Percentiles rank a stretch among this genome's conserved stretches.
Conservation (phyloP, 30 jellyfish, hydroid and myxozoan genomes). For the Turritopsis rubra region DNA sequence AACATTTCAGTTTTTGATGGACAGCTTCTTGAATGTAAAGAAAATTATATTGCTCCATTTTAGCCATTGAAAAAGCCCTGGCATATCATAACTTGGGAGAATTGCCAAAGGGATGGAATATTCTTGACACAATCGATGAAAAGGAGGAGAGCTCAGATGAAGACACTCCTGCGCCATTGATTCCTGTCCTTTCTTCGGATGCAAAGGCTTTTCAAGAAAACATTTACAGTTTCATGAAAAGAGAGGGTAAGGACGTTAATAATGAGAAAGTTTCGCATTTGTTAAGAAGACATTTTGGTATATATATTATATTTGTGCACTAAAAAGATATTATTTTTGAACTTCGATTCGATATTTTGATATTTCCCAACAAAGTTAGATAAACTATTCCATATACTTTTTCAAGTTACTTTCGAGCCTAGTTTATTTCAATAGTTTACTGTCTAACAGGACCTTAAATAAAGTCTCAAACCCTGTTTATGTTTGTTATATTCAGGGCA, state of each 20-base stretch:
- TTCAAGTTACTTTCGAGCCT: too few relatives aligned
- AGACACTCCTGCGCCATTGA: conserved; percentile 38
- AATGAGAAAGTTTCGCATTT: too few relatives aligned
- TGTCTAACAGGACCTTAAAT: background rate
- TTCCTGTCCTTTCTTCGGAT: conserved; percentile 38
- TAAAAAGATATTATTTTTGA: too few relatives aligned
- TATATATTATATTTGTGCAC: too few relatives aligned
- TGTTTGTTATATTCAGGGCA: conserved; percentile 41
- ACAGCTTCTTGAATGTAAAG: background rate
- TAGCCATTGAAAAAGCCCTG: conserved; percentile 83
- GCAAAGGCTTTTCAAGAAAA: conserved; percentile 55
- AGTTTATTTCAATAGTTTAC: too few relatives aligned
- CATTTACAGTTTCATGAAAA: conserved; percentile 60
- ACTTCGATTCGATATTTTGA: too few relatives aligned
- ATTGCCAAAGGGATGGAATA: conserved; percentile 92
- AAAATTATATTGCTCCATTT: background rate
- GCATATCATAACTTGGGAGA: conserved; percentile 87
- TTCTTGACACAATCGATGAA: conserved; percentile 45
- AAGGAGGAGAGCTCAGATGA: conserved; percentile 60
- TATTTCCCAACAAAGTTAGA: too few relatives aligned
- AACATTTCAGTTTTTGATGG: too few relatives aligned
- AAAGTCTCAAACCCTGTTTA: background rate
- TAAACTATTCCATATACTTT: too few relatives aligned
- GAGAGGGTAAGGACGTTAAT: conserved; percentile 82
- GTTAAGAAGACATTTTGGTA: background rate